phyloP scores from a whole-genome alignment of 2,888 invertebrate genomes.

The Xanthostigma xanthostigma region DNA sequence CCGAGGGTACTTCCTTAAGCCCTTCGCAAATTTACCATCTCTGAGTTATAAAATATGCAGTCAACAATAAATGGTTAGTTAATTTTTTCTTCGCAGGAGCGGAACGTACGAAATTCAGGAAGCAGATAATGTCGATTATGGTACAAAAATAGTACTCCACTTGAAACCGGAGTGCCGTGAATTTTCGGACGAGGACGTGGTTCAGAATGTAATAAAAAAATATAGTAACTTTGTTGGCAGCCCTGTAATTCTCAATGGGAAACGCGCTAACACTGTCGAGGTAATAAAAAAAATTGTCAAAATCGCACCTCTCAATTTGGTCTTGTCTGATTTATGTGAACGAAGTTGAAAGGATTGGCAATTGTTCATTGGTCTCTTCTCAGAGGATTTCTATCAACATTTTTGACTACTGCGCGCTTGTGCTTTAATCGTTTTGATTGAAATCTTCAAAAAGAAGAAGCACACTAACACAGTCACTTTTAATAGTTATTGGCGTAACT shows the following conservation, averaged over 20 bases:
- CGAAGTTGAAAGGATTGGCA: no score
- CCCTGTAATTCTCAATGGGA: constrained; percentile 81
- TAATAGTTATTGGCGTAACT: no score
- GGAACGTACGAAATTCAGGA: constrained; percentile 81
- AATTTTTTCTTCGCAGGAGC: constrained; percentile 36
- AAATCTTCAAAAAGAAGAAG: no score
- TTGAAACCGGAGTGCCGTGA: constrained; percentile 78
- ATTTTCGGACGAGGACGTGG: constrained; percentile 72
- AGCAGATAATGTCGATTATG: constrained; percentile 68
- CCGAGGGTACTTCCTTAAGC: no score
- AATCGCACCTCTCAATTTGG: no score
- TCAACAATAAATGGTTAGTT: background rate
- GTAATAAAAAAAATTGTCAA: constrained; percentile 22
- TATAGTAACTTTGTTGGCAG: constrained; percentile 96
- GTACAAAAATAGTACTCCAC: constrained; percentile 86
- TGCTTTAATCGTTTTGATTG: no score
- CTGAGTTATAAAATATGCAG: background rate
- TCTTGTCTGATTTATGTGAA: no score
- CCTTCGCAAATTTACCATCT: background rate
- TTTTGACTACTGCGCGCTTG: no score
- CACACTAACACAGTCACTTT: constrained; percentile 6
- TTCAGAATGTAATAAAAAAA: constrained; percentile 78
- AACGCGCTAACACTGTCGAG: constrained; percentile 75
- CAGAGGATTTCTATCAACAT: no score
- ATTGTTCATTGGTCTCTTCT: no score